Evolutionary conservation across 2,797 vertebrate genomes (phyloP).

Genomic region (Odontamblyopus rebecca): DNA sequence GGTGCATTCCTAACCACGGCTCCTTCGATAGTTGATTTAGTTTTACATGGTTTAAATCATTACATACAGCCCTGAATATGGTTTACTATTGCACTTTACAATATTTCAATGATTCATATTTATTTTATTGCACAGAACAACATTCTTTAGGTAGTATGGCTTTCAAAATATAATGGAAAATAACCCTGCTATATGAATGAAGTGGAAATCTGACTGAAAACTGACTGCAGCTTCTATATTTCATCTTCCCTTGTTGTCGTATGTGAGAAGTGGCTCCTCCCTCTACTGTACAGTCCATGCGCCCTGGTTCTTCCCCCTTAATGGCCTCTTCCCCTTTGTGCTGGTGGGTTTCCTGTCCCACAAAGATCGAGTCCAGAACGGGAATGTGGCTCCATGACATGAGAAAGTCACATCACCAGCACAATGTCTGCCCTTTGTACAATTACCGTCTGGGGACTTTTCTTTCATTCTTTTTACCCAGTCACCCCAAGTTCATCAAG

Average conservation of each 20-base stretch:
- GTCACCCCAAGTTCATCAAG: not conserved
- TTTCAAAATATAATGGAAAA: not conserved
- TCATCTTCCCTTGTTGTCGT: not conserved
- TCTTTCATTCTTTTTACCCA: not conserved
- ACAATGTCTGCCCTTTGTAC: constrained; percentile 6
- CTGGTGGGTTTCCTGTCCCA: constrained; percentile 66
- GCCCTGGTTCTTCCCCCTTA: constrained; percentile 43
- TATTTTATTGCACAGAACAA: too few relatives aligned
- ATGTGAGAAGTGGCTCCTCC: not conserved
- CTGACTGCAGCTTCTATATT: not conserved
- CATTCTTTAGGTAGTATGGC: too few relatives aligned
- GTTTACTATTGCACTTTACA: too few relatives aligned
- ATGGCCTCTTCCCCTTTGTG: constrained; percentile 64
- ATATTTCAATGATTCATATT: too few relatives aligned
- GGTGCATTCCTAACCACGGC: too few relatives aligned
- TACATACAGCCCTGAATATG: too few relatives aligned
- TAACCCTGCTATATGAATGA: not conserved
- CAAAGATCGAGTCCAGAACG: constrained; percentile 54
- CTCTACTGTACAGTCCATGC: constrained; percentile 6
- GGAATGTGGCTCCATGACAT: constrained; percentile 35
- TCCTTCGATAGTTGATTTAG: too few relatives aligned
- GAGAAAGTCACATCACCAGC: constrained; percentile 14
- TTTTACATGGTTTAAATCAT: too few relatives aligned
- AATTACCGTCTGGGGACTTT: constrained; percentile 4
- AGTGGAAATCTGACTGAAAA: not conserved